These are phyloP conservation scores for Druon quercuslanigerum DNA, from an alignment of 1,140 invertebrate species.

Conservation along the genomic window DNA sequence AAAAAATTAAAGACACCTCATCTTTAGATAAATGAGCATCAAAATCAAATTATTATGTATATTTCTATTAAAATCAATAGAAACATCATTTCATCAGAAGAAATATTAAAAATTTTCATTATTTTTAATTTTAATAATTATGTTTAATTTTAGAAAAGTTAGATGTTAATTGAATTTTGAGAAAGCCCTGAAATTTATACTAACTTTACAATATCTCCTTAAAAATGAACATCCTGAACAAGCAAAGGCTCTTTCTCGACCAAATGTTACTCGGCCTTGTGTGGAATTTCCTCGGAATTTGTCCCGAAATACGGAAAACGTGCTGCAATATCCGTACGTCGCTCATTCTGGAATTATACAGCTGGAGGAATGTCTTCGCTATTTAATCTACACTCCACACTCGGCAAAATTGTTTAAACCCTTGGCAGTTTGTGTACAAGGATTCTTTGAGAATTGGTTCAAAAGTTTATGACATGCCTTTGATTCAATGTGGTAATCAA, in stretches of 20 bases:
- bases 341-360: slow-evolving; percentile 20
- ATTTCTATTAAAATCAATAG: no score
- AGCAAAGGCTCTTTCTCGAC: neutral
- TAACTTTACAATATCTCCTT: no score
- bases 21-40: no score
- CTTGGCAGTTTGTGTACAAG: slow-evolving; percentile 18
- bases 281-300: slow-evolving; percentile 21
- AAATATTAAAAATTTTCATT: no score
- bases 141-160: no score
- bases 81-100: no score
- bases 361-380: slow-evolving; percentile 18
- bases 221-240: no score
- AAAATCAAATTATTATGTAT: no score
- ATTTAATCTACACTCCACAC: slow-evolving; percentile 25
- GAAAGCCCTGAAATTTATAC: no score
- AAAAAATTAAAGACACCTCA: no score
- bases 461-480: slow-evolving; percentile 16
- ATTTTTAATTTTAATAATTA: no score
- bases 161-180: no score
- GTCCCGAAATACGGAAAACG: slow-evolving; percentile 23
- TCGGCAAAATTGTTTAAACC: slow-evolving; percentile 19
- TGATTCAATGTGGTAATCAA: neutral
- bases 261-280: slow-evolving; percentile 17
- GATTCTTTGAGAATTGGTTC: slow-evolving; percentile 9
- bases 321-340: slow-evolving; percentile 22